phyloP scores from a whole-genome alignment of 2,888 invertebrate species.

The Eupithecia subfuscata region DNA sequence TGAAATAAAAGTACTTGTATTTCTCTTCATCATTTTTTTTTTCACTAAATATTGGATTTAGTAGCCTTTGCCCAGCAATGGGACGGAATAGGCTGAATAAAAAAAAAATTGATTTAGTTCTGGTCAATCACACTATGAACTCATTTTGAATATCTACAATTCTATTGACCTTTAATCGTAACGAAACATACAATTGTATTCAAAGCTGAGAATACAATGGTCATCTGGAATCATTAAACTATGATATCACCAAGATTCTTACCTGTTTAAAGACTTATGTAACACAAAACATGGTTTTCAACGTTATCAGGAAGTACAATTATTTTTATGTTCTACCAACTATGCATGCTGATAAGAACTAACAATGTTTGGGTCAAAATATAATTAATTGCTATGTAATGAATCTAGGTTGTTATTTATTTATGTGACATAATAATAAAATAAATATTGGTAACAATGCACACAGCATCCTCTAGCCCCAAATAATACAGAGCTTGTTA shows the following conservation, averaged over 20 bases:
- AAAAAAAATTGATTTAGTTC: too few species aligned
- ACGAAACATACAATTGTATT: not conserved
- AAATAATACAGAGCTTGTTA: too few species aligned
- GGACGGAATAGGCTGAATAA: too few species aligned
- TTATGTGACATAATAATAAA: not conserved
- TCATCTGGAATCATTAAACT: not conserved
- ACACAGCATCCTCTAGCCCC: too few species aligned
- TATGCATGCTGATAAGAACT: conserved; percentile 33
- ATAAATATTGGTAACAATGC: too few species aligned
- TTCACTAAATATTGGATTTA: not conserved
- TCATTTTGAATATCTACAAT: not conserved
- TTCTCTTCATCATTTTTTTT: not conserved
- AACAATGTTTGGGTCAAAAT: conserved; percentile 18
- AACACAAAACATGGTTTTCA: not conserved
- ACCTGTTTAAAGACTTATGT: not conserved
- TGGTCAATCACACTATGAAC: not conserved
- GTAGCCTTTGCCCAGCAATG: too few species aligned
- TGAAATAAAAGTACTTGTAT: too few species aligned
- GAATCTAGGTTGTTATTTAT: not conserved
- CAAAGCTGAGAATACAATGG: not conserved
- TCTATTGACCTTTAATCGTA: not conserved
- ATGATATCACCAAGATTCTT: not conserved
- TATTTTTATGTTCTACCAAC: conserved; percentile 25
- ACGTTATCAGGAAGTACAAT: conserved; percentile 22
- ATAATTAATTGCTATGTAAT: conserved; percentile 1